Percentiles rank a stretch among this genome's conserved stretches.
phyloP scores from a whole-genome alignment of 2,888 invertebrate genomes.

The Crioceris asparagi region DNA sequence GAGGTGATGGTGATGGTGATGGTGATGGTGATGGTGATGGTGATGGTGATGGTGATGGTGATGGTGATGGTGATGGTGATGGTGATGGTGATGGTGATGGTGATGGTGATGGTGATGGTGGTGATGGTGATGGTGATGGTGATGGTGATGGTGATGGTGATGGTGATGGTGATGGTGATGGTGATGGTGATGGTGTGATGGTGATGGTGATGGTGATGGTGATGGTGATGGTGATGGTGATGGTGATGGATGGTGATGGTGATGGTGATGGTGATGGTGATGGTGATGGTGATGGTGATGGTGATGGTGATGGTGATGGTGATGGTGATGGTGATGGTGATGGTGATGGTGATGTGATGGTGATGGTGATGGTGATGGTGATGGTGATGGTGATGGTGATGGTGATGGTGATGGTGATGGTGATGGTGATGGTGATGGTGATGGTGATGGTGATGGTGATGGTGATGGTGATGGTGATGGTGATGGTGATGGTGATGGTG shows the following conservation, averaged over 20 bases:
- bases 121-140: conserved; percentile 2
- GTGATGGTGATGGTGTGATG: too few relatives aligned
- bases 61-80: conserved; percentile 1
- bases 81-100: conserved; percentile 3
- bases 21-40: conserved; percentile 1
- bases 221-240: conserved; percentile 1
- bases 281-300: too few relatives aligned
- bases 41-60: conserved; percentile 2
- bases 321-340: too few relatives aligned
- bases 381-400: too few relatives aligned
- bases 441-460: conserved; percentile 1
- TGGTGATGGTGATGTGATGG: too few relatives aligned
- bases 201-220: conserved; percentile 1
- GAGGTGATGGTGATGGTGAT: too few relatives aligned
- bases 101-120: conserved; percentile 1
- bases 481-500: conserved; percentile 1
- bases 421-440: conserved; percentile 1
- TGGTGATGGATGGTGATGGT: too few relatives aligned
- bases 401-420: too few relatives aligned
- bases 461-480: not conserved
- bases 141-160: conserved; percentile 2
- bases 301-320: too few relatives aligned
- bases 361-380: too few relatives aligned
- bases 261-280: too few relatives aligned
- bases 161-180: conserved; percentile 1